Conservation (phyloP, 2,797 vertebrate species). For the Chaunax sp. region DNA sequence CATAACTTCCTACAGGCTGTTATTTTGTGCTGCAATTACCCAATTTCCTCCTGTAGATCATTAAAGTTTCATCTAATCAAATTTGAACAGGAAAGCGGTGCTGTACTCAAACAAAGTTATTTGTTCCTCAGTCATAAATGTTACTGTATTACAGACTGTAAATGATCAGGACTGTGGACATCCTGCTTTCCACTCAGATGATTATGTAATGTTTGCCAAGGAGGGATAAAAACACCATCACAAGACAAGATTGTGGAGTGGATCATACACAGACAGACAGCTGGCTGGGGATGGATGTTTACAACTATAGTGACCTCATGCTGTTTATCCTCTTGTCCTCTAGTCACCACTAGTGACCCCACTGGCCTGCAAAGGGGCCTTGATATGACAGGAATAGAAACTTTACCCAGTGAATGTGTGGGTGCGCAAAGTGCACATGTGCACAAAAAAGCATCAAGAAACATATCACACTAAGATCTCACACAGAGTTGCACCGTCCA, state of each 20-base stretch:
- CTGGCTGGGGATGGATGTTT: slow-evolving; percentile 61
- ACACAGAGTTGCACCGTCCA: background rate
- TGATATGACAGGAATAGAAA: slow-evolving; percentile 31
- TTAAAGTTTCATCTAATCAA: slow-evolving; percentile 38
- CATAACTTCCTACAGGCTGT: slow-evolving; percentile 9
- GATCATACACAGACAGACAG: slow-evolving; percentile 48
- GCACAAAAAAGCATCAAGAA: background rate
- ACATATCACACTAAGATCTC: background rate
- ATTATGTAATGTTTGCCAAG: slow-evolving; percentile 13
- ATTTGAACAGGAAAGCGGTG: slow-evolving; percentile 21
- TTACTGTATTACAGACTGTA: slow-evolving; percentile 3
- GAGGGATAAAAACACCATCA: background rate
- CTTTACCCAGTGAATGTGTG: slow-evolving; percentile 4
- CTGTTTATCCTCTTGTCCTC: slow-evolving; percentile 45
- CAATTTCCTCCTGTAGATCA: slow-evolving; percentile 40
- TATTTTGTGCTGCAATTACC: slow-evolving; percentile 24
- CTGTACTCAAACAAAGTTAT: slow-evolving; percentile 28
- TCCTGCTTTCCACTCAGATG: slow-evolving; percentile 5
- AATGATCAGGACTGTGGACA: slow-evolving; percentile 13
- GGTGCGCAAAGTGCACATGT: background rate
- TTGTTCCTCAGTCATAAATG: slow-evolving; percentile 31
- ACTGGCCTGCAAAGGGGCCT: slow-evolving; percentile 12
- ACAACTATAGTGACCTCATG: slow-evolving; percentile 34
- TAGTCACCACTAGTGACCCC: slow-evolving; percentile 19
- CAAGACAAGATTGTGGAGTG: slow-evolving; percentile 11